A percentile compares a stretch with the other conserved stretches of the same genome.
Conservation (phyloP, 2,888 invertebrate genomes). For the Tiliacea citrago region DNA sequence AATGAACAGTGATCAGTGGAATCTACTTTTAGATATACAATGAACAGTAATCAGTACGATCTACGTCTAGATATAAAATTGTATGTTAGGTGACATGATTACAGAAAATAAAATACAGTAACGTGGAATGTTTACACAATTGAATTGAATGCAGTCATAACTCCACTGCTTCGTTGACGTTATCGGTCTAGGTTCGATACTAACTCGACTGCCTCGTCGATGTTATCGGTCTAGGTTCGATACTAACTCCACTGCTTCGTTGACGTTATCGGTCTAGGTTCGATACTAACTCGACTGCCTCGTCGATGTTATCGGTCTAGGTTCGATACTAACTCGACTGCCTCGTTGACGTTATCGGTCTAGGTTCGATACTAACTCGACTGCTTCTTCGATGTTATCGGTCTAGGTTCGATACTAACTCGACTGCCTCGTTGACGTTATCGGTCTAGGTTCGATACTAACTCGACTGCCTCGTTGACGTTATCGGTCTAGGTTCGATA, state of each 20-base stretch:
- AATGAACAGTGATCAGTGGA: background rate
- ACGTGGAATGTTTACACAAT: background rate
- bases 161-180: too few relatives aligned
- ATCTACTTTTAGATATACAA: background rate
- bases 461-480: too few relatives aligned
- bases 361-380: background rate
- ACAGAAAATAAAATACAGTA: background rate
- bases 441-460: background rate
- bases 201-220: too few relatives aligned
- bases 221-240: too few relatives aligned
- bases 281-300: too few relatives aligned
- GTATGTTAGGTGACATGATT: background rate
- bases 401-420: background rate
- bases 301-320: too few relatives aligned
- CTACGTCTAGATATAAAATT: background rate
- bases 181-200: background rate
- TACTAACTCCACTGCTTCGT: too few relatives aligned
- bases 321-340: background rate
- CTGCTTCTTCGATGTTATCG: too few relatives aligned
- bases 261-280: too few relatives aligned
- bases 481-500: background rate
- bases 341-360: too few relatives aligned
- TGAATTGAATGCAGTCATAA: background rate
- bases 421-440: too few relatives aligned
- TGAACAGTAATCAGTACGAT: background rate